Base-by-base conservation (phyloP, 2,113 vertebrate genomes). In the Aplodontia rufa region DNA sequence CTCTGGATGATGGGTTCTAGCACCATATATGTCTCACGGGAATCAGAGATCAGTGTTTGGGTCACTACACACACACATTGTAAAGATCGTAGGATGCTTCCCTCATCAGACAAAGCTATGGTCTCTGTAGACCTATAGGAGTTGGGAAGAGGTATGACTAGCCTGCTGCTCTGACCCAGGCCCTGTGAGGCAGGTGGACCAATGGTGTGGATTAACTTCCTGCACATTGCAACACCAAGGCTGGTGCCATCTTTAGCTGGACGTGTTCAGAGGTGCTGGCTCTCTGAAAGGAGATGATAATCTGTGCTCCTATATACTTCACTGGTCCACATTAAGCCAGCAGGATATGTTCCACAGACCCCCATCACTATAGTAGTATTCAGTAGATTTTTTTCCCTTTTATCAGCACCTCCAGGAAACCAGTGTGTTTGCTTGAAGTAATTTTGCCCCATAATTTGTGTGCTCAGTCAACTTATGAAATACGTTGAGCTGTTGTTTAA, bases 291-390 rank as follows among this genome's bases (percentile, higher is more conserved):
- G 17, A 90, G 42, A 22, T 0, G 8, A 24, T 20, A 55, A 28
- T 51, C 0, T 1, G 3, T 49, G 51, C 71, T 47, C 6, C 49
- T 68, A 26, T 8, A 11, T 17, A 0, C 19, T 22, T 72, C 35
- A 8, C 0, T 0, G 26, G n/a, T 64, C 37, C 13, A 2, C 6
- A 5, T 55, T 13, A 35, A 26, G 62, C 22, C 37, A 20, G 1
- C 13, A 30, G 0, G 6, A 8, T 9, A 28, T 55, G 26, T 45
- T 16, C 3, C n/a, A 51, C 24, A 68, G 66, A 35, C 13, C 58
- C 10, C 8, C 3, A 0, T 13, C 32, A 11, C 16, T 32, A 5
- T 0, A 1, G 4, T 7, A 37, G 60, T 35, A 16, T 22, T 24
- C 1, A 51, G 47, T 1, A 4, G 35, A 6, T 8, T 81, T 55